Base-by-base conservation (phyloP, 2,797 vertebrate species). In the Selene dorsalis region DNA sequence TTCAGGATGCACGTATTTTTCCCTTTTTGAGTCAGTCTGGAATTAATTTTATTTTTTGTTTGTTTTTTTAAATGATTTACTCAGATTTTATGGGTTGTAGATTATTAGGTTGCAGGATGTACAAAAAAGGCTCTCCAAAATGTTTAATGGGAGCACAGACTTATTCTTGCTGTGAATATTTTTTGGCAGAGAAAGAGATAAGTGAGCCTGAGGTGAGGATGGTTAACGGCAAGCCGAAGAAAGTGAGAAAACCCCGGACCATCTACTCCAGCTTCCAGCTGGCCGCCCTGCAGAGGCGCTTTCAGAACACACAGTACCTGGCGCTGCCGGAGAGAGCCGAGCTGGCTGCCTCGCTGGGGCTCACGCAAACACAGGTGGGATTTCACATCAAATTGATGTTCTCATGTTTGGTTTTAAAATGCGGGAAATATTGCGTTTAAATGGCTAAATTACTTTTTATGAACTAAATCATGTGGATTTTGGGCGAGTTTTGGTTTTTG, bases 211-310 rank as follows among this genome's bases (percentile, higher is more conserved):
- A 99, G 89, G 97, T 98, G 90, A 94, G 98, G 83, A 98, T 99
- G 97, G 97, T 99, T 83, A 99, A 99, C 77, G 97, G 98, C 73
- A 99, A 99, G 93, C 97, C 97, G 92, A 99, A 99, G 94, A 99
- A 99, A 93, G 97, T 99, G 86, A 96, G 98, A 73, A 99, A 99
- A 89, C 98, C 98, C 57, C 94, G 97, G 83, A 99, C 98, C 30
- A 99, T 99, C 93, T 99, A 99, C 92, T 99, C 97, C 90, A 99
- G 98, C 92, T 98, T 99, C 91, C 98, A 99, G 94, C 96, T 99
- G 91, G 98, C 98, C 26, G 98, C 97, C 13, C 93, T 99, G 84
- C 97, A 98, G 93, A 94, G 97, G 90, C 93, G 98, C 75, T 99
- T 99, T 82, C 97, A 99, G 96, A 99, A 99, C 95, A 99, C 98